phyloP scores from a whole-genome alignment of 2,113 vertebrate species.

The Onychorhynchus coronatus region DNA sequence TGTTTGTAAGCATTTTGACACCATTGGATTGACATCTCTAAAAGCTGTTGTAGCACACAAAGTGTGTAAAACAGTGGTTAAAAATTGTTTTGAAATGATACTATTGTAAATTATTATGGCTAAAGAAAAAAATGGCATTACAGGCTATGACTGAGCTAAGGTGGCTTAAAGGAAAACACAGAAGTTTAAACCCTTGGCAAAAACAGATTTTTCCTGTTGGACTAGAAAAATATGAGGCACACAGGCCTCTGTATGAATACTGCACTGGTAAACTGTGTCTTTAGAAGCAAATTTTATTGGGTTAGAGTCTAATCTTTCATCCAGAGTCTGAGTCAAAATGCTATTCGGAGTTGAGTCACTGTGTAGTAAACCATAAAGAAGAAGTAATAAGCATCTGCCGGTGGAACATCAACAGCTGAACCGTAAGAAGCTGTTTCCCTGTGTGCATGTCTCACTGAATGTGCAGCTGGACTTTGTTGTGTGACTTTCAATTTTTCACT shows the following conservation, averaged over 20 bases:
- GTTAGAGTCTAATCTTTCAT: constrained; percentile 4
- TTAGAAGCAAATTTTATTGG: neutral
- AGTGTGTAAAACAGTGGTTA: neutral
- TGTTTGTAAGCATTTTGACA: neutral
- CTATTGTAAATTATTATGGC: neutral
- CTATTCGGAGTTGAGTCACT: neutral
- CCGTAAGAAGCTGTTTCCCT: neutral
- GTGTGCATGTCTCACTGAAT: neutral
- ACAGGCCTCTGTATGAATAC: neutral
- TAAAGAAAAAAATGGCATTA: neutral
- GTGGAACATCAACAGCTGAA: constrained; percentile 30
- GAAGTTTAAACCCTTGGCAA: neutral
- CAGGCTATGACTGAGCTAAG: neutral
- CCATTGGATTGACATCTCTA: neutral
- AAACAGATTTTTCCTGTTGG: neutral
- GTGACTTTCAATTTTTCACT: neutral
- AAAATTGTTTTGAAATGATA: neutral
- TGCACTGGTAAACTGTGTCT: neutral
- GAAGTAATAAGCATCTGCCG: neutral
- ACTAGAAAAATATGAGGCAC: neutral
- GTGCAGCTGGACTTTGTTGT: neutral
- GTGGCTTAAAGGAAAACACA: neutral
- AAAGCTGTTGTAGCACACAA: neutral
- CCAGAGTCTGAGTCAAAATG: neutral
- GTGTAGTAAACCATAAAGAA: constrained; percentile 9